A percentile compares a stretch with the other conserved stretches of the same genome.
Evolutionary conservation across 2,888 invertebrate species (phyloP).

Genomic region (Seladonia tumulorum): DNA sequence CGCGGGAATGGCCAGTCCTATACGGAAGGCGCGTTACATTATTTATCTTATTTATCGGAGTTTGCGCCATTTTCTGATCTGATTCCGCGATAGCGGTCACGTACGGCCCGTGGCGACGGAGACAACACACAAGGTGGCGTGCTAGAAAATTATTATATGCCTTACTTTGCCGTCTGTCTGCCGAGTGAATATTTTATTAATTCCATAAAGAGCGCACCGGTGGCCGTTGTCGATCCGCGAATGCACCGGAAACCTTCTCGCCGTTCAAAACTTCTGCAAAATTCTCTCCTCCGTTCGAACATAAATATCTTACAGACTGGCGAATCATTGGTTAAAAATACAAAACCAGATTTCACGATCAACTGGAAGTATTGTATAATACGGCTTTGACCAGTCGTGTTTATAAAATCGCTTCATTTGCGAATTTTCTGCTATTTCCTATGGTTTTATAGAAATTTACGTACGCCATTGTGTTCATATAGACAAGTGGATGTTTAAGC

Average conservation of each 20-base stretch:
- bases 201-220: constrained; percentile 66
- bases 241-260: constrained; percentile 25
- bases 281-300: constrained; percentile 1
- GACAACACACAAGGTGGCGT: constrained; percentile 77
- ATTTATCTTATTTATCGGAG: constrained; percentile 77
- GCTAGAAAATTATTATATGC: constrained; percentile 79
- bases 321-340: background rate
- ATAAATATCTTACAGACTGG: background rate
- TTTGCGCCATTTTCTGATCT: constrained; percentile 77
- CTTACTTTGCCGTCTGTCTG: constrained; percentile 76
- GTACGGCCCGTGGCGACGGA: constrained; percentile 66
- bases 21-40: constrained; percentile 74
- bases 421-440: background rate
- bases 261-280: constrained; percentile 34
- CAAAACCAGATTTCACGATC: background rate
- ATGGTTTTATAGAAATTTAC: background rate
- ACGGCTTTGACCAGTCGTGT: background rate
- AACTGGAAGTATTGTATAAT: background rate
- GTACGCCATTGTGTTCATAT: no score
- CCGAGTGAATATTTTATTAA: constrained; percentile 81
- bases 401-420: background rate
- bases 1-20: constrained; percentile 67
- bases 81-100: constrained; percentile 76
- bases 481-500: no score
- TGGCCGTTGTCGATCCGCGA: constrained; percentile 29